Evolutionary conservation across 2,888 invertebrate species (phyloP).

Genomic region (Lysandra bellargus): DNA sequence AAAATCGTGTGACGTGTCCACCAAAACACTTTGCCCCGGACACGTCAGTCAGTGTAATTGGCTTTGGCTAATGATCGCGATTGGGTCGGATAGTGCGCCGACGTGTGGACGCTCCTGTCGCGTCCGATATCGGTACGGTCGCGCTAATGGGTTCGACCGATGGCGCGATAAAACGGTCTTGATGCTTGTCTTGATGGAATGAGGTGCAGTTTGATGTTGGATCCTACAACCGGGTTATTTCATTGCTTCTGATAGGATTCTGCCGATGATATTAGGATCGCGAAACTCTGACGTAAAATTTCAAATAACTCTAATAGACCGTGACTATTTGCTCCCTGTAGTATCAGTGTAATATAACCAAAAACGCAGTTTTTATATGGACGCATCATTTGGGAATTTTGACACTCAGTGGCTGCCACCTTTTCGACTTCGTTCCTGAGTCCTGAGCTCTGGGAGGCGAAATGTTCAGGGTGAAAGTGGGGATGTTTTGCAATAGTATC

Average conservation of each 20-base stretch:
- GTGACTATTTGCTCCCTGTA: too few species aligned
- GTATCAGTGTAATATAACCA: too few species aligned
- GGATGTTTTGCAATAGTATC: too few species aligned
- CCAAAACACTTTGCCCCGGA: constrained; percentile 65
- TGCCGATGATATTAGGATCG: background rate
- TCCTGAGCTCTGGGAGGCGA: too few species aligned
- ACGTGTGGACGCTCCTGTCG: constrained; percentile 20
- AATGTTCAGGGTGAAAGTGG: too few species aligned
- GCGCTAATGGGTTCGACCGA: constrained; percentile 21
- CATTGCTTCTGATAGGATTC: background rate
- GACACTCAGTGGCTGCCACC: too few species aligned
- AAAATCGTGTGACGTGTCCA: constrained; percentile 27
- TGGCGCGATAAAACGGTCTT: background rate
- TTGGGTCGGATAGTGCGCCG: constrained; percentile 45
- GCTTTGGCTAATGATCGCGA: constrained; percentile 62
- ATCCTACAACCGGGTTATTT: background rate
- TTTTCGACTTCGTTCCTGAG: too few species aligned
- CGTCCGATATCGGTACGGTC: background rate
- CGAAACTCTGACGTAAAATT: too few species aligned
- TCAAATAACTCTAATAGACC: too few species aligned
- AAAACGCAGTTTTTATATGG: too few species aligned
- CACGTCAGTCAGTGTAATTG: constrained; percentile 76
- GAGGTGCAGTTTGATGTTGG: background rate
- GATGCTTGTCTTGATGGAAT: background rate
- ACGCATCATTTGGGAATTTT: too few species aligned